Evolutionary conservation across 2,797 vertebrate species (phyloP), one percentile per base, ranked within the genome.

Genomic region (Melanogrammus aeglefinus): DNA sequence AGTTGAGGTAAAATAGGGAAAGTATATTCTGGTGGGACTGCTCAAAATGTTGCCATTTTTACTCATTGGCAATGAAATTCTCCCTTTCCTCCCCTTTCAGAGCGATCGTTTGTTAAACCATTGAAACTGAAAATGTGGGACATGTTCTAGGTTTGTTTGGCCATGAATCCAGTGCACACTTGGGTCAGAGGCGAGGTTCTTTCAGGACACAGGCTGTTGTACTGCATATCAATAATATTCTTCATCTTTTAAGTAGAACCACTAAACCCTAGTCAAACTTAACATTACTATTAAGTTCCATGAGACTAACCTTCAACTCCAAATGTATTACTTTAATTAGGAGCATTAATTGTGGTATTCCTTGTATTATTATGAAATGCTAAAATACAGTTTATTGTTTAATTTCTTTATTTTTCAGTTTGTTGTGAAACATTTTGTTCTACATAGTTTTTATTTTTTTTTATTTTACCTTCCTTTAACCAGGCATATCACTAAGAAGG

Each of bases 1-100:
- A 13, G 79, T 75, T 82, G 76, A 77, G 80, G 78, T 66, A 41
- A 74, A 75, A 79, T 79, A 81, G 73, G 81, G 44, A 88, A 83
- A 86, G 82, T 76, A 44, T 44, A 81, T 78, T 75, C 79, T 80
- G 82, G 74, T 81, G 78, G 75, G 71, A 2, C 0, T 21, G 78
- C 79, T 86, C 83, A 84, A 78, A 83, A n/a, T 70, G 78, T 76
- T 80, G 85, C 82, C 79, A 81, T 86, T 76, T 82, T 63, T 66
- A 79, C 77, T 85, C 79, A 82, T 84, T 57, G 51, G 51, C 4
- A 1, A 5, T 74, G 69, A 79, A 84, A 84, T 80, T 77, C 86
- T 13, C 41, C 79, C 74, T 80, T 79, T 80, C 82, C 82, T 82
- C 76, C 70, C 71, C 69, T 81, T 84, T 85, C 80, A 75, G 82